These are phyloP conservation scores for Drosophila neotestacea DNA, from an alignment of 2,888 invertebrate genomes.

Conservation along the genomic window DNA sequence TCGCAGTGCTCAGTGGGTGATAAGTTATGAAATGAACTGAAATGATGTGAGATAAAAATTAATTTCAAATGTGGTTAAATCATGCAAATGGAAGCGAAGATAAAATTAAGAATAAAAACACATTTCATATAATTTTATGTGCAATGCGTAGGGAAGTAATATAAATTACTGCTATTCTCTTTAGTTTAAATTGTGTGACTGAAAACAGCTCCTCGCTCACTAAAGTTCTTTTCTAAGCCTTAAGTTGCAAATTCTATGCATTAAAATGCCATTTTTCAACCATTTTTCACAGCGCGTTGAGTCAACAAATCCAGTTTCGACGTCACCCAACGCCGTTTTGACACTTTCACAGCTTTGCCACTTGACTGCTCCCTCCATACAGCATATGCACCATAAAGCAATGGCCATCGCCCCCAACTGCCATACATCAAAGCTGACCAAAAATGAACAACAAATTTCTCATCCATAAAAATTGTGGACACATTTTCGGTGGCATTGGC, in stretches of 20 bases:
- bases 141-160: neutral
- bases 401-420: conserved; percentile 32
- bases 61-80: conserved; percentile 45
- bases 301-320: conserved; percentile 49
- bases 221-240: conserved; percentile 4
- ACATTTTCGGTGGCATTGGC: conserved; percentile 38
- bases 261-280: conserved; percentile 52
- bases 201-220: neutral
- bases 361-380: conserved; percentile 5
- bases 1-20: conserved; percentile 51
- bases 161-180: neutral
- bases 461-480: conserved; percentile 55
- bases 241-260: conserved; percentile 31
- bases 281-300: conserved; percentile 31
- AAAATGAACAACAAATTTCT: conserved; percentile 54
- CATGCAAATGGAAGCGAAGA: conserved; percentile 12
- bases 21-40: conserved; percentile 70
- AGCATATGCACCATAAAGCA: conserved; percentile 31
- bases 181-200: neutral
- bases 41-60: conserved; percentile 64
- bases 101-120: conserved; percentile 4
- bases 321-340: conserved; percentile 39
- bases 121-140: neutral
- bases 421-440: conserved; percentile 51
- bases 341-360: conserved; percentile 57